Evolutionary conservation across 1,140 invertebrate genomes (phyloP), one percentile per base, ranked within the genome.

Genomic region (Drosophila murphyi): DNA sequence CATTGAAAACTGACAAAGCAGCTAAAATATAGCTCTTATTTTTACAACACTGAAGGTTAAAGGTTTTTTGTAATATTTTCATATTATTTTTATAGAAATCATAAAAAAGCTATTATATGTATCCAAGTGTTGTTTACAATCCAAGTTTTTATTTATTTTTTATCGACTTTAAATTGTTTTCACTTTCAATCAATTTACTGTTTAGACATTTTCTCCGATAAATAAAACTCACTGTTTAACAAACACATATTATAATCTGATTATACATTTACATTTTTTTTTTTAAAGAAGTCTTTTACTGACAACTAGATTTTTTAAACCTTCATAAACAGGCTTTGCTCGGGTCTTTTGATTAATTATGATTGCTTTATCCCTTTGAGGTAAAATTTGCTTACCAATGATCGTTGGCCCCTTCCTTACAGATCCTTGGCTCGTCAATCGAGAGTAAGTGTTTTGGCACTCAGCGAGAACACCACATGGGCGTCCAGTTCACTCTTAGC

Each of bases 391-490:
- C 39, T 20, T 20, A 20, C 20, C 12, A 45, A 45, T 20, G 43
- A 35, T 43, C 50, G 12, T 43, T 10, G 20, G 4, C 39, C 50
- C 29, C 63, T 45, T 28, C 12, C 12, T 31, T 4, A 29, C 4
- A 28, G 47, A 67, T 59, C 69, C 64, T 55, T 60, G 32, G 50
- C 48, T 41, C 59, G 71, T 87, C 78, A 76, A 73, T 61, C 54
- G 61, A 67, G 82, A 70, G 59, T 83, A 80, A 85, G 76, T 85
- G 77, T 85, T 85, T 72, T 85, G 82, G 71, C 76, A 82, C 78
- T 80, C 78, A 61, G 48, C 59, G 54, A 50, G 75, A 54, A 34
- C 64, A 64, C 12, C 61, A 50, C 43, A 54, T 52, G 57, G 37
- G 8, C 54, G 80, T 82, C 82, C 79, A 87, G 20, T 20, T 20